Evolutionary conservation across 1,140 invertebrate genomes (phyloP), one percentile per base, ranked within the genome.

Genomic region (Philaenus spumarius): DNA sequence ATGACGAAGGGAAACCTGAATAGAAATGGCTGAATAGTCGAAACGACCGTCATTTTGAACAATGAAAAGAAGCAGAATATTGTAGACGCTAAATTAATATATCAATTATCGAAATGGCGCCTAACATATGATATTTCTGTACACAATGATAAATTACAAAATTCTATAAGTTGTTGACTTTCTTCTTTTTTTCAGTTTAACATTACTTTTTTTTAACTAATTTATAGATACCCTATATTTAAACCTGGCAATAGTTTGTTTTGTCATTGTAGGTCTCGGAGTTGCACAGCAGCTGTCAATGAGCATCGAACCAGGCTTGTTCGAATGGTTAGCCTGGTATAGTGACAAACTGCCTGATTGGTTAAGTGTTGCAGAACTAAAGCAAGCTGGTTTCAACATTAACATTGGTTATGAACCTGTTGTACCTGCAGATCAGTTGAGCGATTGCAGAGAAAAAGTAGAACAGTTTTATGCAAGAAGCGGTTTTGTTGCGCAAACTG

Each of bases 311-410:
- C 91, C 92, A 0, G 90, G 87, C 1, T 70, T 97, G 15, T 96
- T 95, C 72, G 95, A 97, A 71, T 96, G 89, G 87, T 77, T 93
- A 56, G 82, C 82, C n/a, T 96, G 93, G 93, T 92, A 95, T 73
- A 79, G 82, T 2, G 83, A 85, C 52, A 81, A 81, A 0, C 72
- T 90, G 64, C 91, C 90, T 12, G 78, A 81, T 17, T 97, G 89
- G 82, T 84, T 95, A 80, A 84, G 80, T 17, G 71, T 75, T 1
- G 75, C 81, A 4, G 92, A 95, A 69, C 72, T 95, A 2, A 72
- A 73, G 2, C 77, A 79, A 6, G 83, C 83, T 34, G 90, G 90
- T 6, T 90, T 84, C 64, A 88, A 90, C 62, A 80, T 96, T 0
- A 83, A 90, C 68, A 62, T 75, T 17, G 73, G 77, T 48, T 93